phyloP scores from a whole-genome alignment of 2,797 vertebrate genomes.

The Sciurus carolinensis region DNA sequence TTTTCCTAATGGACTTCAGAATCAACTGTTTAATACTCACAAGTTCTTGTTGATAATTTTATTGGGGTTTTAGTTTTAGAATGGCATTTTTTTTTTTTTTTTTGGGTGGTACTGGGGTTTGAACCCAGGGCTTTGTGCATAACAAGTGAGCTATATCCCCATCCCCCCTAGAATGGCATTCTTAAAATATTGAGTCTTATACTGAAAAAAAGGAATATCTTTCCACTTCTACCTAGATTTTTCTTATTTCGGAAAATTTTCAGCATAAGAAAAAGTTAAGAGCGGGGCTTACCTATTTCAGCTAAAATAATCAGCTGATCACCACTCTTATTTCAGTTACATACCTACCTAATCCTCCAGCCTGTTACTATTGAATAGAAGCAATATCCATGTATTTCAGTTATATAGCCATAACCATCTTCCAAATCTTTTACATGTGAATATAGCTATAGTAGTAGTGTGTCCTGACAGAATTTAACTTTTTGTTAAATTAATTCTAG shows the following conservation, averaged over 20 bases:
- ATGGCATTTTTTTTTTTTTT: no score
- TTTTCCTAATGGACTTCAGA: not conserved
- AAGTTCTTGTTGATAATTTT: conserved; percentile 40
- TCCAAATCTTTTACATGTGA: not conserved
- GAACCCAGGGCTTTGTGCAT: no score
- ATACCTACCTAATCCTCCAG: not conserved
- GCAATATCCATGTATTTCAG: conserved; percentile 13
- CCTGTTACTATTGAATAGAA: not conserved
- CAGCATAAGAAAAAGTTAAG: not conserved
- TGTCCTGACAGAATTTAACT: conserved; percentile 18
- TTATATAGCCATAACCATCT: not conserved
- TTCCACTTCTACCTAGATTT: conserved; percentile 17
- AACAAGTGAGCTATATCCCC: no score
- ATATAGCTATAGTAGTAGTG: not conserved
- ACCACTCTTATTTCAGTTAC: not conserved
- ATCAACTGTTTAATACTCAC: not conserved
- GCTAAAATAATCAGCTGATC: not conserved
- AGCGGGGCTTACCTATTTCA: not conserved
- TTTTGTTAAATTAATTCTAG: not conserved
- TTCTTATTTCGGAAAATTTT: conserved; percentile 2
- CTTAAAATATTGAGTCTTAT: conserved; percentile 17
- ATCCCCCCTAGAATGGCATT: not conserved
- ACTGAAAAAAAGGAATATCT: not conserved
- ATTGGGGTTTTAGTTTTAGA: conserved; percentile 11
- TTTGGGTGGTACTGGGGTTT: no score